These are phyloP conservation scores for Lithosia quadra DNA, from an alignment of 2,888 invertebrate species.

Conservation along the genomic window DNA sequence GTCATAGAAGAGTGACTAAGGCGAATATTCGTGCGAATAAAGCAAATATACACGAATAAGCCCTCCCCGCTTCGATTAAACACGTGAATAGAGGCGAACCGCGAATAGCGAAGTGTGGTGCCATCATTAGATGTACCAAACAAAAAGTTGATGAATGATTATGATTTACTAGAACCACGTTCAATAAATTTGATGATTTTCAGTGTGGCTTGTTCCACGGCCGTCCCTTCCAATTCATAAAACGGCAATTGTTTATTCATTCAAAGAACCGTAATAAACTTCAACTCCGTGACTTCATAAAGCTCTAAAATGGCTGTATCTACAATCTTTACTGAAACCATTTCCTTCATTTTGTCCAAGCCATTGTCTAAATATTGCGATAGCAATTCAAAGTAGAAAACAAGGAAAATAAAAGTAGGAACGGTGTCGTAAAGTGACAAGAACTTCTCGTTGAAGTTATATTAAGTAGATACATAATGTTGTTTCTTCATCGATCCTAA, in stretches of 20 bases:
- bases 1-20: too few species aligned
- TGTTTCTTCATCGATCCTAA: too few species aligned
- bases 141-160: too few species aligned
- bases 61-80: too few species aligned
- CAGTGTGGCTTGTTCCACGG: too few species aligned
- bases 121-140: too few species aligned
- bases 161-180: too few species aligned
- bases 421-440: conserved; percentile 12
- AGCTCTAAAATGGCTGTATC: neutral
- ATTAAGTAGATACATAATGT: neutral
- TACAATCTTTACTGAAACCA: neutral
- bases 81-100: too few species aligned
- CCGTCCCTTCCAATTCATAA: neutral
- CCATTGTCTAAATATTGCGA: conserved; percentile 14
- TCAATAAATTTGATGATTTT: too few species aligned
- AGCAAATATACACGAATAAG: too few species aligned
- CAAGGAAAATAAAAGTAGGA: conserved; percentile 1
- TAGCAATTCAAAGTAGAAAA: conserved; percentile 9
- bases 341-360: conserved; percentile 5
- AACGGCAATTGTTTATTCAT: neutral
- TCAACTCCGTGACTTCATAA: neutral
- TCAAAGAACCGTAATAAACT: conserved; percentile 7
- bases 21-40: too few species aligned
- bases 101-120: too few species aligned
- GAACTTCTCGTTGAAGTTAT: conserved; percentile 13